Evolutionary conservation across 2,113 vertebrate genomes (phyloP).

Genomic region (Todiramphus chloris): DNA sequence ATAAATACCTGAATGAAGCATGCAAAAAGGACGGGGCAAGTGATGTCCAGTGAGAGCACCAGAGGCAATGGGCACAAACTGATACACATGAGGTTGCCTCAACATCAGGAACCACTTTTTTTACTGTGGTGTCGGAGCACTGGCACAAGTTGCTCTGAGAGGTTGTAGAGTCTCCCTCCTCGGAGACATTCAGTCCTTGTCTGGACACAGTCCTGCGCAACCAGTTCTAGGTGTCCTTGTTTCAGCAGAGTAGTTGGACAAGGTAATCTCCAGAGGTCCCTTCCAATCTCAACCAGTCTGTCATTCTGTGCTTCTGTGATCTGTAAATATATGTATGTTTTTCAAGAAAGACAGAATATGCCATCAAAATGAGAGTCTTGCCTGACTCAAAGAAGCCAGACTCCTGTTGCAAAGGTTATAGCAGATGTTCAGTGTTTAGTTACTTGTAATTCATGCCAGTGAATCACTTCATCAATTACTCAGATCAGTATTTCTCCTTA

Average conservation of each 20-base stretch:
- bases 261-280: neutral
- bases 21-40: neutral
- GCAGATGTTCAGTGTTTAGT: slow-evolving; percentile 11
- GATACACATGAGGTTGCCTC: neutral
- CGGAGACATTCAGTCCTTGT: neutral
- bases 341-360: neutral
- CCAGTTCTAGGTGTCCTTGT: neutral
- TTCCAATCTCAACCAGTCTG: neutral
- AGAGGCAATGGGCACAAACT: neutral
- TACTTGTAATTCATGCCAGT: neutral
- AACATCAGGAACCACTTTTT: neutral
- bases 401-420: neutral
- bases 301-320: neutral
- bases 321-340: neutral
- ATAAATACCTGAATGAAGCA: neutral
- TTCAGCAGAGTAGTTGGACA: neutral
- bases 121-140: neutral
- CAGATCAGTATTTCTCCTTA: slow-evolving; percentile 2
- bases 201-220: neutral
- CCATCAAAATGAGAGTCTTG: neutral
- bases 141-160: neutral
- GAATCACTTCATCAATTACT: slow-evolving; percentile 5
- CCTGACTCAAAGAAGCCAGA: neutral
- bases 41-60: neutral
- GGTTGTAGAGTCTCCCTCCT: neutral